phyloP scores from a whole-genome alignment of 2,888 invertebrate genomes.

The Helleia helle region DNA sequence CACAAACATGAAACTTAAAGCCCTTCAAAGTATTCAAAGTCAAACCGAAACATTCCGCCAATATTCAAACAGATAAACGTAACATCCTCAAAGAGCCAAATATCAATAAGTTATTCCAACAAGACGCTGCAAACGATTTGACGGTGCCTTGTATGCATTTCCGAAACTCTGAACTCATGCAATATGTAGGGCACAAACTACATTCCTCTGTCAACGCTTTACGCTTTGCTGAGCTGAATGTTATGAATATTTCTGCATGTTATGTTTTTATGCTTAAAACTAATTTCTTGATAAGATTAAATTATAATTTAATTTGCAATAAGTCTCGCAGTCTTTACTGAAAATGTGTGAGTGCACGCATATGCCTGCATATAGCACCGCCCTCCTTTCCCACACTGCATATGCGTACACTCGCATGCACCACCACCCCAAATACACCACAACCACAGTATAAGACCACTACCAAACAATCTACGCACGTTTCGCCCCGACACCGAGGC shows the following conservation, averaged over 20 bases:
- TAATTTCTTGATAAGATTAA: too few species aligned
- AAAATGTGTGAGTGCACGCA: too few species aligned
- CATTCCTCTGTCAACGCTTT: conserved; percentile 5
- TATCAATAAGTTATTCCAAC: conserved; percentile 13
- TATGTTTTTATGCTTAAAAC: neutral
- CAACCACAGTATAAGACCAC: too few species aligned
- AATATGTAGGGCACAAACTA: conserved; percentile 17
- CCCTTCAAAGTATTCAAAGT: neutral
- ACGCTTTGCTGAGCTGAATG: conserved; percentile 5
- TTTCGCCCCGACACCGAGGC: too few species aligned
- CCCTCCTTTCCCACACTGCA: too few species aligned
- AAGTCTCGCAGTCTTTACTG: too few species aligned
- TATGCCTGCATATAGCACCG: too few species aligned
- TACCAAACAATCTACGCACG: too few species aligned
- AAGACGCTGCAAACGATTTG: conserved; percentile 18
- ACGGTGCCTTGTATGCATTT: conserved; percentile 13
- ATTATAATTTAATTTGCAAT: too few species aligned
- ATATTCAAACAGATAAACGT: neutral
- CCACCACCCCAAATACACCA: too few species aligned
- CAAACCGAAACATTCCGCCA: neutral
- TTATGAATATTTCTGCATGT: neutral
- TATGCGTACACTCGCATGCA: too few species aligned
- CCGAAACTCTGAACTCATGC: conserved; percentile 15
- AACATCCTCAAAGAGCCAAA: conserved; percentile 5
- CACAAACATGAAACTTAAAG: too few species aligned